Percentiles rank a stretch among this genome's conserved stretches.
These are phyloP conservation scores for Corythornis vintsioides DNA, from an alignment of 2,113 vertebrate species.

Conservation along the genomic window DNA sequence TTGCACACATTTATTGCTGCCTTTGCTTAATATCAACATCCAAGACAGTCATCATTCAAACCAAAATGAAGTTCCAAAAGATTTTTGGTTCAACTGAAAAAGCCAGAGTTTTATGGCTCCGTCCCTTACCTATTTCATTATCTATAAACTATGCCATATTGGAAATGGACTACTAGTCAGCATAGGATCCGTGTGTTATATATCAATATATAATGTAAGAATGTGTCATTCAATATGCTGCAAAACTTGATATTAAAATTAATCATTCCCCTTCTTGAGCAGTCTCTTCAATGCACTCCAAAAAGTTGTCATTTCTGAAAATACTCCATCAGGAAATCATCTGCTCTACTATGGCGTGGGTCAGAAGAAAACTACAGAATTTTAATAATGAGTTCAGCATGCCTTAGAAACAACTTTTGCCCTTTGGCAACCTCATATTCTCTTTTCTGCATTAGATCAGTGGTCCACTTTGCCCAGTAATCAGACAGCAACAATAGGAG, in stretches of 20 bases:
- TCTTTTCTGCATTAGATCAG: not conserved
- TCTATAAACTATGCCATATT: constrained; percentile 38
- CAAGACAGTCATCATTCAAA: constrained; percentile 43
- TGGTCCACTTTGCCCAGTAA: not conserved
- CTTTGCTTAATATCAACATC: constrained; percentile 32
- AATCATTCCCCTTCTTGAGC: constrained; percentile 18
- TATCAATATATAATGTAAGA: constrained; percentile 57
- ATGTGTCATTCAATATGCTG: constrained; percentile 48
- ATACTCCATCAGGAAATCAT: not conserved
- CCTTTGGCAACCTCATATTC: not conserved
- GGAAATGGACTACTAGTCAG: constrained; percentile 45
- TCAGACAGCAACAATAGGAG: not conserved
- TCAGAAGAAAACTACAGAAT: not conserved
- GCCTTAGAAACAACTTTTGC: not conserved
- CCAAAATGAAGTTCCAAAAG: constrained; percentile 40
- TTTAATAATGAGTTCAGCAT: not conserved
- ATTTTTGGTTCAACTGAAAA: constrained; percentile 32
- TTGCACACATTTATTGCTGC: constrained; percentile 14
- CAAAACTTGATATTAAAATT: constrained; percentile 48
- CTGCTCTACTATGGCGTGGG: not conserved
- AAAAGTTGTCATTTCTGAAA: not conserved
- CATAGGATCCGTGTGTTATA: constrained; percentile 33
- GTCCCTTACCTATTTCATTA: constrained; percentile 32
- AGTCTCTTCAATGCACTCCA: not conserved
- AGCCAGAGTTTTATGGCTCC: constrained; percentile 38